Base-by-base conservation (phyloP, 2,888 invertebrate species). In the Stenichneumon culpator region DNA sequence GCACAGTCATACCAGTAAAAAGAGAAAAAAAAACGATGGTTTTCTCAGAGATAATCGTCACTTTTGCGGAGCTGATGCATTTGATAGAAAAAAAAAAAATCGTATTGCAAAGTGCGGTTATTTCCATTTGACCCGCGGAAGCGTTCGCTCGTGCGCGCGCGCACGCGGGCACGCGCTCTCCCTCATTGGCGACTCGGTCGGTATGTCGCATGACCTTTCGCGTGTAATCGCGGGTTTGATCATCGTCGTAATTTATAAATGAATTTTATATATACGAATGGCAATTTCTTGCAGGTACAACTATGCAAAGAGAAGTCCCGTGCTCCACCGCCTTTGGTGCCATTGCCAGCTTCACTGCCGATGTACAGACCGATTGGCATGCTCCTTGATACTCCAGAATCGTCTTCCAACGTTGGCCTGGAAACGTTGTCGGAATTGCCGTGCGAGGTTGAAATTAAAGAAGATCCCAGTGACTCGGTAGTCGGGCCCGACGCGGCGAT, bases 401-500 rank as follows among this genome's bases (percentile, higher is more conserved):
- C 39, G 47, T 25, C 57, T 11, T 78, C 82, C 1, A 88, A 81
- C 39, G 39, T 47, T 28, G 87, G 81, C 73, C 87, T 88, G 0
- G 92, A 91, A 36, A 87, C 90, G 9, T 81, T 92, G 60, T 69
- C 90, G 0, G 93, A 92, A 87, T 69, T 93, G 39, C 90, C 91
- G 1, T 92, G 92, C 32, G 93, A 93, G 79, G 92, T 93, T 32
- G 89, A 93, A 72, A 93, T 93, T 6, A 92, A 92, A 75, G 92
- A 93, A 84, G 90, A 89, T 65, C 86, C 86, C 0, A 44, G 72
- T 36, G 87, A 88, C 3, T 14, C 79, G 14, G 32, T 74, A 7
- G 65, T 73, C 19, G 73, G 63, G 52, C 2, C 67, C 9, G 77
- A 82, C 44, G 60, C 74, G 14, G 9, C 63, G 16, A 63, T 63